Base-by-base conservation (phyloP, 2,113 vertebrate species). In the Sturnus vulgaris region DNA sequence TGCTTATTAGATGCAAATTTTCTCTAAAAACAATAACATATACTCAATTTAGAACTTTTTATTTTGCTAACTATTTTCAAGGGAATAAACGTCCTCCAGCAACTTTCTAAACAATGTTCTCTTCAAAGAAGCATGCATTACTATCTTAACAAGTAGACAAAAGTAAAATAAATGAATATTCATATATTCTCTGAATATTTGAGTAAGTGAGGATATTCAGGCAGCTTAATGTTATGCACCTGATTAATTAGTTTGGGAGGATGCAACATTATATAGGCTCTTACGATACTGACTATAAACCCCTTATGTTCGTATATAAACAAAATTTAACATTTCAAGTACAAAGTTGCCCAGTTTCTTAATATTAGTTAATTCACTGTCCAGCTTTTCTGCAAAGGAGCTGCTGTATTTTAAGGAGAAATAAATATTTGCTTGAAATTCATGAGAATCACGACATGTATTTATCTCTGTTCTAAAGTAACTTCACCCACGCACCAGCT, bases 361-460 rank as follows among this genome's bases (percentile, higher is more conserved):
- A 94, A 86, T 92, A 95, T 82, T 77, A 92, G 44, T 94, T 93
- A 95, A 97, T 88, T 95, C 82, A 86, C 91, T 89, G 70, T 95
- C 97, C 93, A 97, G 44, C 65, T 94, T 90, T 71, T 7, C 55
- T 49, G 40, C 70, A 60, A 96, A 73, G 46, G 44, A 86, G 88
- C 60, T 93, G 69, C 60, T 82, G 57, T 63, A 94, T 91, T 96
- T 96, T 95, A 95, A 91, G 65, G 39, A 49, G 16, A 94, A 97
- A 97, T 78, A 90, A 96, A 82, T 75, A 92, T 53, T 82, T 87
- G 17, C 30, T 86, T 84, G 64, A 89, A 95, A 82, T 83, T 79
- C 65, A 64, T 83, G 57, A 94, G 76, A 96, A 96, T 92, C 55
- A 72, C 1, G 16, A 56, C 17, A 28, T 11, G 53, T 35, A 37